Conservation (phyloP, 2,113 vertebrate genomes). For the Etheostoma cragini region DNA sequence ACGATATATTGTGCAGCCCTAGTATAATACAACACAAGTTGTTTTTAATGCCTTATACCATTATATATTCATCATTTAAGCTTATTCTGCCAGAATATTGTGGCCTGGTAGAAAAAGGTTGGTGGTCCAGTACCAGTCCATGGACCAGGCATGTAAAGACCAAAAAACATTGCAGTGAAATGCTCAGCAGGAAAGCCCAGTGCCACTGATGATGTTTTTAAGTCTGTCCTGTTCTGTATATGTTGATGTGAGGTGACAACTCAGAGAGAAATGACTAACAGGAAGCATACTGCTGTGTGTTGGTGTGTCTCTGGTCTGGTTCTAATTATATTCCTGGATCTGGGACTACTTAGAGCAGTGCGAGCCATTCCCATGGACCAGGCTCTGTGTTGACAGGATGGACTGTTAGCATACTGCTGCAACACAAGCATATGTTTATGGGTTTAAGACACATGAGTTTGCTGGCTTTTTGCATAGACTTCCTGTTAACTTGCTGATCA, state of each 20-base stretch:
- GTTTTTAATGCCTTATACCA: neutral
- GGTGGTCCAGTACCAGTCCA: neutral
- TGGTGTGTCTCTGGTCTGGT: slow-evolving; percentile 51
- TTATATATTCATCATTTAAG: neutral
- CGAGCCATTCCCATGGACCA: slow-evolving; percentile 55
- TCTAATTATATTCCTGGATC: slow-evolving; percentile 56
- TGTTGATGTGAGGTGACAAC: slow-evolving; percentile 31
- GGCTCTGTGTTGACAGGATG: slow-evolving; percentile 28
- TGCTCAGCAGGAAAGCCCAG: neutral
- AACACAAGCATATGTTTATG: neutral
- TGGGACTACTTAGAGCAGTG: slow-evolving; percentile 65
- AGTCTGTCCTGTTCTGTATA: slow-evolving; percentile 5
- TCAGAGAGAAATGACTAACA: slow-evolving; percentile 6
- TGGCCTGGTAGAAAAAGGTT: neutral
- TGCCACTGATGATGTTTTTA: neutral
- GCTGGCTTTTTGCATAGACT: neutral
- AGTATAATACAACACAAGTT: no score
- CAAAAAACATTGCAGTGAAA: neutral
- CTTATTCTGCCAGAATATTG: neutral
- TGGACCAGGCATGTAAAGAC: neutral
- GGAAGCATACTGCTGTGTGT: slow-evolving; percentile 12
- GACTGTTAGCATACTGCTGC: neutral
- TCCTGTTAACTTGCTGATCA: slow-evolving; percentile 3
- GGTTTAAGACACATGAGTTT: neutral
- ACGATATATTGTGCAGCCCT: no score